Evolutionary conservation across 2,888 invertebrate genomes (phyloP), one percentile per base, ranked within the genome.

Genomic region (Clitarchus hookeri): DNA sequence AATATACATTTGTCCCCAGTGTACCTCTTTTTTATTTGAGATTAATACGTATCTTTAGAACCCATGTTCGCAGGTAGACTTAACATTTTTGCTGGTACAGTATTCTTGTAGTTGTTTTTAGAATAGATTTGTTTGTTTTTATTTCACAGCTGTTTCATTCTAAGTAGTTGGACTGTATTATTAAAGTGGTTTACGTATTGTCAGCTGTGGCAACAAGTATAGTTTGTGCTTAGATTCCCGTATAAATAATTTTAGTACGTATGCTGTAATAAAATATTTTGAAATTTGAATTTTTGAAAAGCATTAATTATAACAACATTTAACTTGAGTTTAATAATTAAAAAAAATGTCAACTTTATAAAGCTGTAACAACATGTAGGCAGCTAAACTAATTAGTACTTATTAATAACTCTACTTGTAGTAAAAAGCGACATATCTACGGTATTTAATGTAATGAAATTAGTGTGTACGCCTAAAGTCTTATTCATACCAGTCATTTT

Each of bases 51-150:
- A 65, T 65, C 12, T 65, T 65, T 65, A 65, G 65, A 65, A 23
- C 65, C 65, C 65, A 19, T 65, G 65, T 65, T 65, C 65, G 65
- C 65, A 65, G 65, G 65, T 65, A 65, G 65, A 65, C 19, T 23
- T 65, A 65, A 65, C 19, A n/a, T 65, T 65, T 65, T 65, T 65
- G 65, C 65, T 65, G 65, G 65, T 65, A 65, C n/a, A 65, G 65
- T 65, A 65, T 65, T 65, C n/a, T 65, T 65, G 65, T 65, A 65
- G 65, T 65, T 65, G 16, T 65, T 65, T 65, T 65, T 65, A 65
- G 65, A 23, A n/a, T 65, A 65, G 65, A 16, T n/a, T 9, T 53
- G 19, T 65, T 65, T 65, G 65, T 65, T 65, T 65, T 65, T 16
- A 16, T 65, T 65, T 65, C 11, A 16, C 65, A 65, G 65, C 65